Evolutionary conservation across 2,113 vertebrate species (phyloP), one percentile per base, ranked within the genome.

Genomic region (Collichthys lucidus): DNA sequence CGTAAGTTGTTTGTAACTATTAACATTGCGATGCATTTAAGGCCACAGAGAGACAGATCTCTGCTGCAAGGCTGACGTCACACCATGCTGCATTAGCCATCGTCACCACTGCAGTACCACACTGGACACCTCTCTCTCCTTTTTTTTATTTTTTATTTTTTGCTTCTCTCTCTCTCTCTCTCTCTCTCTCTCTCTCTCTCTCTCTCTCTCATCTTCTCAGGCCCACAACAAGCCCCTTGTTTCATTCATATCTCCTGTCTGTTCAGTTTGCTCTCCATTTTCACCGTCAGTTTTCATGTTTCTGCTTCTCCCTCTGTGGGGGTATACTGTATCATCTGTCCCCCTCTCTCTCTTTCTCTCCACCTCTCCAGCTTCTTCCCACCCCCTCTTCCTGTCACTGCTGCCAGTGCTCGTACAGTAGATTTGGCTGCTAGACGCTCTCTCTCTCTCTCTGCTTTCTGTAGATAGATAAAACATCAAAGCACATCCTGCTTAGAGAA

Each of bases 1-100:
- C 26, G 44, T 55, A 65, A 65, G 65, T 68, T 76, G 82, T 81
- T 81, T 80, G 89, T 88, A 82, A 87, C 88, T 87, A 72, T 79
- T 79, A 86, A 86, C 70, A 69, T 74, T 63, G 80, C 86, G 87
- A 88, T 91, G 91, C 89, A 90, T 91, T 88, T 85, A 24, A 59
- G 84, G 65, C 88, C 90, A 88, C 90, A 84, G 86, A 91, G 92
- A 3, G 91, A 93, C 89, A 90, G 84, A 91, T 92, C 92, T 88
- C 86, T 93, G 92, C 92, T 92, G 93, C 93, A 93, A 92, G 88
- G 86, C 74, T 94, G 93, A 94, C 92, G 92, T 94, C 93, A 94
- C 91, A 77, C 61, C 83, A 20, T 92, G 89, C 91, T 91, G 93
- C 93, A 92, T 92, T 89, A 91, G 89, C 88, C 87, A 77, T 60